phyloP scores from a whole-genome alignment of 1,140 invertebrate genomes.

The Drosophila auraria region DNA sequence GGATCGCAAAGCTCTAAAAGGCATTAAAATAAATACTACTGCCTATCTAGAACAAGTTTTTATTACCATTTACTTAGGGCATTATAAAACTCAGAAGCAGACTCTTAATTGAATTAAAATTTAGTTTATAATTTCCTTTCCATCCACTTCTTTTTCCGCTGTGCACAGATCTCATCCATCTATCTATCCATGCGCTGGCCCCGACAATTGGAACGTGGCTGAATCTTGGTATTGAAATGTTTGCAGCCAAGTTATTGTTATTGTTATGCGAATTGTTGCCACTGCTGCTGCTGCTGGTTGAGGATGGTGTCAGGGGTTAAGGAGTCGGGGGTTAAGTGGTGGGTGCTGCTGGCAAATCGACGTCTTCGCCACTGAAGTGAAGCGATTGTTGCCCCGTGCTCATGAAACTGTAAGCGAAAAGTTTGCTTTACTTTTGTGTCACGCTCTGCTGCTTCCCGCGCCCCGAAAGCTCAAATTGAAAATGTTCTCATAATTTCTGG shows the following conservation, averaged over 20 bases:
- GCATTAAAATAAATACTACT: too few species aligned
- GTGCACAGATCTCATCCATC: constrained; percentile 37
- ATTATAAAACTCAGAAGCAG: too few species aligned
- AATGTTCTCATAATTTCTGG: constrained; percentile 78
- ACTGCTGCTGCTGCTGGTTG: constrained; percentile 23
- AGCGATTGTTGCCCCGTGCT: constrained; percentile 62
- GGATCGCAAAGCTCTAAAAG: too few species aligned
- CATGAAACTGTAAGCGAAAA: constrained; percentile 79
- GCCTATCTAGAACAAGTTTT: too few species aligned
- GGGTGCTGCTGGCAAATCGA: constrained; percentile 65
- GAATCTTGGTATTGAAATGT: constrained; percentile 78
- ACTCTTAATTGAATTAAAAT: too few species aligned
- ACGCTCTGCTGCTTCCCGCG: constrained; percentile 70
- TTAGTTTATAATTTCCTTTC: not conserved
- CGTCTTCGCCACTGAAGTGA: constrained; percentile 59
- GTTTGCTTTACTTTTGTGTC: constrained; percentile 83
- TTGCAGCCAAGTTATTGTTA: constrained; percentile 81
- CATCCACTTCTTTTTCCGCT: not conserved
- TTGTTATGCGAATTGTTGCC: constrained; percentile 71
- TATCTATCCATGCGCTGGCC: constrained; percentile 53
- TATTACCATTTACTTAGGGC: too few species aligned
- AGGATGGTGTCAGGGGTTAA: constrained; percentile 18
- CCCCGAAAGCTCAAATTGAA: constrained; percentile 66
- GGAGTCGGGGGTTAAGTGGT: constrained; percentile 21
- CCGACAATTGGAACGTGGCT: constrained; percentile 75